phyloP scores from a whole-genome alignment of 2,113 vertebrate species.

The Shinisaurus crocodilurus region DNA sequence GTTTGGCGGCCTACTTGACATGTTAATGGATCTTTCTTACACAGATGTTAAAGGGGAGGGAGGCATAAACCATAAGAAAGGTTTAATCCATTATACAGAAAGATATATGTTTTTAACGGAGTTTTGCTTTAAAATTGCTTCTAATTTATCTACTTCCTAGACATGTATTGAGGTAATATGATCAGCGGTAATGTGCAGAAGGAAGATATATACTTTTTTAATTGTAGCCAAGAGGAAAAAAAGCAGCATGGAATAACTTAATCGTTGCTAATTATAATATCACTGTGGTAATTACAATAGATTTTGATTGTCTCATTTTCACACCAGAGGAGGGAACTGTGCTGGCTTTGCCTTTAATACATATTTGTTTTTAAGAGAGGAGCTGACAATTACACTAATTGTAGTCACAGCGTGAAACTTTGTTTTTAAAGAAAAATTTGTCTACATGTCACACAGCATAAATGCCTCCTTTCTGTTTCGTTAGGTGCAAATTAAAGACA shows the following conservation, averaged over 20 bases:
- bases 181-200: constrained; percentile 87
- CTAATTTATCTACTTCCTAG: constrained; percentile 85
- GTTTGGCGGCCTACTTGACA: constrained; percentile 59
- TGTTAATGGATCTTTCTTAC: constrained; percentile 48
- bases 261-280: constrained; percentile 98
- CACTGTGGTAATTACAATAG: constrained; percentile 96
- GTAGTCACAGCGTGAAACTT: constrained; percentile 91
- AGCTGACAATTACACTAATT: constrained; percentile 94
- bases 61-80: constrained; percentile 57
- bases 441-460: constrained; percentile 80
- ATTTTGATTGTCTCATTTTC: constrained; percentile 98
- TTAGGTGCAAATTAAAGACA: constrained; percentile 86
- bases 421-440: constrained; percentile 82
- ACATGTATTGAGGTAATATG: constrained; percentile 86
- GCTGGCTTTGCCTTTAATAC: constrained; percentile 88
- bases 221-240: constrained; percentile 90
- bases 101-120: constrained; percentile 82
- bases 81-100: constrained; percentile 79
- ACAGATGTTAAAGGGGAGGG: constrained; percentile 61
- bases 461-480: constrained; percentile 75
- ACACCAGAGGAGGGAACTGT: constrained; percentile 87
- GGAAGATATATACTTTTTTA: constrained; percentile 95
- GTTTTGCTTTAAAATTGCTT: constrained; percentile 87
- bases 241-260: constrained; percentile 92
- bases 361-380: constrained; percentile 94